Evolutionary conservation across 2,888 invertebrate genomes (phyloP).

Genomic region (Ligdia adustata): DNA sequence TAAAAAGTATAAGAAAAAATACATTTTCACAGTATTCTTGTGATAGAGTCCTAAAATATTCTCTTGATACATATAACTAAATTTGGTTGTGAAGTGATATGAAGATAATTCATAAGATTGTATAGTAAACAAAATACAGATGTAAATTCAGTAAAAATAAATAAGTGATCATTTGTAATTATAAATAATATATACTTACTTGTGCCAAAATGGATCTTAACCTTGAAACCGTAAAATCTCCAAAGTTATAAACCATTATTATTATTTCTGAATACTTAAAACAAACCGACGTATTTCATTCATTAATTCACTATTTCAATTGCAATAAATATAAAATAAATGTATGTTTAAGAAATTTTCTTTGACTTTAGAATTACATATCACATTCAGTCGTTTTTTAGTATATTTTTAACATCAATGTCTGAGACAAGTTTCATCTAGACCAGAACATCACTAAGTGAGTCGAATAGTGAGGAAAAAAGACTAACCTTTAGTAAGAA

Average conservation of each 20-base stretch:
- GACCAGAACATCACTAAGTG: constrained; percentile 15
- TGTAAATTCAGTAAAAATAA: constrained; percentile 3
- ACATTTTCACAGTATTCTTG: too few relatives aligned
- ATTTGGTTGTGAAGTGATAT: too few relatives aligned
- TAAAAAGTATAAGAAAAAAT: too few relatives aligned
- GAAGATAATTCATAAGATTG: too few relatives aligned
- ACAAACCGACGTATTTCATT: not conserved
- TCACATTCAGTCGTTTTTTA: not conserved
- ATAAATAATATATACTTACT: constrained; percentile 45
- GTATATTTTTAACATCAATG: not conserved
- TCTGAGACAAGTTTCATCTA: constrained; percentile 15
- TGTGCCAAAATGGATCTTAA: constrained; percentile 60
- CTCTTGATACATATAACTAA: too few relatives aligned
- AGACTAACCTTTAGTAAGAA: constrained; percentile 24
- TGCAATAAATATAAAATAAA: not conserved
- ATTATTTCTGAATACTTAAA: not conserved
- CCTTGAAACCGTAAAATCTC: constrained; percentile 48
- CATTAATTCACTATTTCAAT: not conserved
- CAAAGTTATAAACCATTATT: constrained; percentile 63
- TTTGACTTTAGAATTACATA: not conserved
- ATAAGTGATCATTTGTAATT: not conserved
- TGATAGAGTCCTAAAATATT: too few relatives aligned
- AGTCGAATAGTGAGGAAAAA: constrained; percentile 19
- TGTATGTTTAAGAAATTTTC: not conserved
- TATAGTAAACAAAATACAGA: too few relatives aligned